Percentiles rank a stretch among this genome's conserved stretches.
Conservation (phyloP, 2,797 vertebrate genomes). For the Rallus crepitans region DNA sequence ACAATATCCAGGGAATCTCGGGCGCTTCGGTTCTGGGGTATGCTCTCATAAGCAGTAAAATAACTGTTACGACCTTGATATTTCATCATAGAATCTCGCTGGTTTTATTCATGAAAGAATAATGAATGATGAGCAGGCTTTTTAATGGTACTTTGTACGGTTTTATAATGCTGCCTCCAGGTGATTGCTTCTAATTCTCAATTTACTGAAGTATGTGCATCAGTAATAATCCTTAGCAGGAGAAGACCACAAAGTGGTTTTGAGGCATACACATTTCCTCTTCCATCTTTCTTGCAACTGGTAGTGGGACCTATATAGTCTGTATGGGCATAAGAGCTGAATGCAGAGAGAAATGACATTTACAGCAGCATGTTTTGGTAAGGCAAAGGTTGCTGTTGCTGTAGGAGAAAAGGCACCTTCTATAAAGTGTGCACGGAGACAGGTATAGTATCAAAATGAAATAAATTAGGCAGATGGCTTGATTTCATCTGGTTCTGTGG, state of each 20-base stretch:
- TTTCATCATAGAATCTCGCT: not conserved
- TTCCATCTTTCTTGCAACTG: not conserved
- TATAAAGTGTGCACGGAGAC: not conserved
- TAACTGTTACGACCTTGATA: not conserved
- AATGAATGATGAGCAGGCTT: not conserved
- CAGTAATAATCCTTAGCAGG: not conserved
- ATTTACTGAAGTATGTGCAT: not conserved
- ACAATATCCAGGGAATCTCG: not conserved
- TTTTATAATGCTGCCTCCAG: not conserved
- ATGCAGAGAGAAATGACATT: not conserved
- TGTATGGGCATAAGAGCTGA: not conserved
- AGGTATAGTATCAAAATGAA: not conserved
- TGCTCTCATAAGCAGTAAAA: not conserved
- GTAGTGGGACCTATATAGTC: not conserved
- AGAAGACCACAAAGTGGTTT: not conserved
- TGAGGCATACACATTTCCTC: not conserved
- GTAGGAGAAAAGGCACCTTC: not conserved
- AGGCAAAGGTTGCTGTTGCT: not conserved
- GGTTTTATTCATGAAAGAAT: conserved; percentile 15
- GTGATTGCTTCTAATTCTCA: conserved; percentile 7
- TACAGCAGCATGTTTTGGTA: not conserved
- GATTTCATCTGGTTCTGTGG: not conserved
- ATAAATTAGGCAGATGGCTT: not conserved
- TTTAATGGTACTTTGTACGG: not conserved
- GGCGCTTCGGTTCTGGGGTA: not conserved